phyloP scores from a whole-genome alignment of 2,888 invertebrate species.

The Scaptomyza parva region DNA sequence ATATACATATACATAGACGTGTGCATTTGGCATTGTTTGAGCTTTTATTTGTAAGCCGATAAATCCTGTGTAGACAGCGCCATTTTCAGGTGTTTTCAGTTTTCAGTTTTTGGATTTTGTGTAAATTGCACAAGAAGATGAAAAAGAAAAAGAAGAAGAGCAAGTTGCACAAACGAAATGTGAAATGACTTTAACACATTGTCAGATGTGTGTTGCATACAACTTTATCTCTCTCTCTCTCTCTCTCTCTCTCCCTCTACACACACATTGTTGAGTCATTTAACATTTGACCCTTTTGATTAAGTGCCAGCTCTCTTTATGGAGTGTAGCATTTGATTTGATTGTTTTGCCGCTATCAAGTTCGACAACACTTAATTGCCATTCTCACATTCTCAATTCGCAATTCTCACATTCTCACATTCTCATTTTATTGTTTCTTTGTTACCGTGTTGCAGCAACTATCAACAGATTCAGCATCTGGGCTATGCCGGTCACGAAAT shows the following conservation, averaged over 20 bases:
- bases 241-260: too few species aligned
- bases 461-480: slow-evolving; percentile 95
- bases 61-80: background rate
- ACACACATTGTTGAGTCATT: slow-evolving; percentile 19
- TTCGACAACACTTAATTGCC: slow-evolving; percentile 31
- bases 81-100: background rate
- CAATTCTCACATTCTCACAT: slow-evolving; percentile 13
- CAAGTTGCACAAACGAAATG: background rate
- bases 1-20: background rate
- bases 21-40: slow-evolving; percentile 27
- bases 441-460: slow-evolving; percentile 92
- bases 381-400: slow-evolving; percentile 22
- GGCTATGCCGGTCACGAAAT: slow-evolving; percentile 95
- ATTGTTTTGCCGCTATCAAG: slow-evolving; percentile 24
- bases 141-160: background rate
- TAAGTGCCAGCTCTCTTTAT: slow-evolving; percentile 11
- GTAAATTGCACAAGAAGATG: too few species aligned
- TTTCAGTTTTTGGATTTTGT: background rate
- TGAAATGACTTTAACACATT: background rate
- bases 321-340: slow-evolving; percentile 42
- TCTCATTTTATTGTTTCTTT: background rate
- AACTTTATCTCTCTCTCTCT: background rate
- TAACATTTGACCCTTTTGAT: slow-evolving; percentile 24
- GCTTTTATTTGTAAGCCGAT: slow-evolving; percentile 1
- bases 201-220: background rate